Percentiles rank a stretch among this genome's conserved stretches.
Conservation (phyloP, 2,113 vertebrate species). For the Tympanuchus pallidicinctus region DNA sequence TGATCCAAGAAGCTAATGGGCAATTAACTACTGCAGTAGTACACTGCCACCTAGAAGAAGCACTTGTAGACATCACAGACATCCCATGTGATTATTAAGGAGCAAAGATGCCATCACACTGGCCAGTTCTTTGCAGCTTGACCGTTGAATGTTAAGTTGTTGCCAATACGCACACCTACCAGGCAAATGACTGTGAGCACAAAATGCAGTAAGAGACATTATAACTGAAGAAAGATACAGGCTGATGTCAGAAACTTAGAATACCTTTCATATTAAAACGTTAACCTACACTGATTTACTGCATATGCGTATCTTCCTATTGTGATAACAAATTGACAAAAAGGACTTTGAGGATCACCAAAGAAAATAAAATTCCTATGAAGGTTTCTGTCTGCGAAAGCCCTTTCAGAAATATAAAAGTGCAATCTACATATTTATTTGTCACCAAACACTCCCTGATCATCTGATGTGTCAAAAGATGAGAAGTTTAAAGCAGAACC, state of each 20-base stretch:
- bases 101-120: constrained; percentile 42
- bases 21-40: constrained; percentile 62
- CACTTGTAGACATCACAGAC: constrained; percentile 55
- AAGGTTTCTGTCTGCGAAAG: neutral
- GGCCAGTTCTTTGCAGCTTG: constrained; percentile 40
- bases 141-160: constrained; percentile 65
- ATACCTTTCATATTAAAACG: constrained; percentile 50
- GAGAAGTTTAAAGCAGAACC: neutral
- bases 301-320: constrained; percentile 1
- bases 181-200: constrained; percentile 9
- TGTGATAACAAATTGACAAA: constrained; percentile 55
- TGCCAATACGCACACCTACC: neutral
- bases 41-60: constrained; percentile 55
- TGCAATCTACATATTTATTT: neutral
- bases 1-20: constrained; percentile 62
- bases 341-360: constrained; percentile 9
- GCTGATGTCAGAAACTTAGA: neutral
- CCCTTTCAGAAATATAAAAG: neutral
- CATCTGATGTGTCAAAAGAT: neutral
- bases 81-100: constrained; percentile 59
- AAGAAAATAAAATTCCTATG: constrained; percentile 2
- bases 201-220: constrained; percentile 42
- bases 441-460: neutral
- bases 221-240: constrained; percentile 46
- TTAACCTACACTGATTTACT: constrained; percentile 45